phyloP scores from a whole-genome alignment of 2,113 vertebrate genomes.

The Siniperca knerii region DNA sequence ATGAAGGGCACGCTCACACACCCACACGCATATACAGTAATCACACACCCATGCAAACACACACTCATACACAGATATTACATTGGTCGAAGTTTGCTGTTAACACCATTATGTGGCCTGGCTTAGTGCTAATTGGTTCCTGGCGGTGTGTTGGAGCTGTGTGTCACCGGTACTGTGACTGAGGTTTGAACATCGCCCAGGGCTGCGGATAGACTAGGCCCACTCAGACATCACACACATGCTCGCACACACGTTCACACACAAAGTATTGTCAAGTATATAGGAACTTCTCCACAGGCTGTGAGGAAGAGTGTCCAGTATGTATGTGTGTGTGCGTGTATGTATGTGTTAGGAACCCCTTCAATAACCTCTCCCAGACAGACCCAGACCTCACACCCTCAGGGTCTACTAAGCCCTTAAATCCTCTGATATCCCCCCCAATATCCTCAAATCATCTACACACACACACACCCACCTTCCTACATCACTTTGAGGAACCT shows the following conservation, averaged over 20 bases:
- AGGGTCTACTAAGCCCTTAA: constrained; percentile 69
- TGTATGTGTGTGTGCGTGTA: constrained; percentile 10
- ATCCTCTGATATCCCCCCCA: constrained; percentile 70
- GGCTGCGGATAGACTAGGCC: constrained; percentile 60
- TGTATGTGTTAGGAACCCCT: constrained; percentile 43
- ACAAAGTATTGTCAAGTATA: constrained; percentile 42
- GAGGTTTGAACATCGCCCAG: constrained; percentile 73
- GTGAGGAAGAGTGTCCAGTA: constrained; percentile 39
- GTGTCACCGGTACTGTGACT: constrained; percentile 72
- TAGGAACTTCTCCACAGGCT: constrained; percentile 50
- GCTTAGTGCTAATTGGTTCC: constrained; percentile 74
- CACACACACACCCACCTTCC: constrained; percentile 56
- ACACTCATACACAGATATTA: constrained; percentile 36
- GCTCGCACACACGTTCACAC: constrained; percentile 37
- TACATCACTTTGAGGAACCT: constrained; percentile 69
- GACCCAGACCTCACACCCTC: constrained; percentile 71
- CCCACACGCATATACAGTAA: constrained; percentile 10
- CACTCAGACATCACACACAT: constrained; percentile 62
- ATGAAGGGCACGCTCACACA: background rate
- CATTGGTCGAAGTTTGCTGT: constrained; percentile 47
- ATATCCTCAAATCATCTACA: constrained; percentile 72
- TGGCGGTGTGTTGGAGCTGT: constrained; percentile 54
- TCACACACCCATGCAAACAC: constrained; percentile 12
- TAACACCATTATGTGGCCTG: constrained; percentile 67
- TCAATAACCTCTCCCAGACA: constrained; percentile 69